Percentiles rank a stretch among this genome's conserved stretches.
Evolutionary conservation across 2,113 vertebrate species (phyloP).

Genomic region (Fregata magnificens): DNA sequence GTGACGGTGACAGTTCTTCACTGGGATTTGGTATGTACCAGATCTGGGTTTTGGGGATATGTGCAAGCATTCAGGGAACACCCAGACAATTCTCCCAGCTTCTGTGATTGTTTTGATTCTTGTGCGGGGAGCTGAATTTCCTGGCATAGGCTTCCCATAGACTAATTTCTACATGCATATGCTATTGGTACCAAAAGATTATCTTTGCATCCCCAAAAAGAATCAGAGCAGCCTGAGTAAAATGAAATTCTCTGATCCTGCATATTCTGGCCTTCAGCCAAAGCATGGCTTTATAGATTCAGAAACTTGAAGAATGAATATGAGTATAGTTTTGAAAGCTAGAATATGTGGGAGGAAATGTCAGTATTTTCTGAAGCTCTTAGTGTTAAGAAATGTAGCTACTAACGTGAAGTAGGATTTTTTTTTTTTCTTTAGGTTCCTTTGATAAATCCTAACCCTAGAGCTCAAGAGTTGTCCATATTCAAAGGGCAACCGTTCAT

Average conservation of each 20-base stretch:
- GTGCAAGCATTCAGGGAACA: background rate
- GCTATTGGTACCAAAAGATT: background rate
- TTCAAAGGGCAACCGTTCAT: background rate
- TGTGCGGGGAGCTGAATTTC: background rate
- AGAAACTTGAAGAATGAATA: background rate
- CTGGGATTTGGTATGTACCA: background rate
- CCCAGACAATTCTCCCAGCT: background rate
- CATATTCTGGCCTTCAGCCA: background rate
- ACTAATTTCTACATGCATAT: background rate
- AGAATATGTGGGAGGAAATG: background rate
- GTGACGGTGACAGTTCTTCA: background rate
- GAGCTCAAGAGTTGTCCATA: background rate
- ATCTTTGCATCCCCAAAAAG: background rate
- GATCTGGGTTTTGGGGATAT: background rate
- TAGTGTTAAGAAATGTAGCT: background rate
- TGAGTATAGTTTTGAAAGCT: background rate
- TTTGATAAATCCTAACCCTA: background rate
- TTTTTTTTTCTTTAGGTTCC: background rate
- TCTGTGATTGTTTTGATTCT: background rate
- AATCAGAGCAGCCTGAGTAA: background rate
- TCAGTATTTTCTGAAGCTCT: background rate
- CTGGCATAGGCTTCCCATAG: background rate
- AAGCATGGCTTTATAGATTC: background rate
- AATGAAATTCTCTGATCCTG: background rate
- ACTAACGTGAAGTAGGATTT: fast-evolving